Conservation (phyloP, 2,888 invertebrate species). For the Parthenolecanium corni region DNA sequence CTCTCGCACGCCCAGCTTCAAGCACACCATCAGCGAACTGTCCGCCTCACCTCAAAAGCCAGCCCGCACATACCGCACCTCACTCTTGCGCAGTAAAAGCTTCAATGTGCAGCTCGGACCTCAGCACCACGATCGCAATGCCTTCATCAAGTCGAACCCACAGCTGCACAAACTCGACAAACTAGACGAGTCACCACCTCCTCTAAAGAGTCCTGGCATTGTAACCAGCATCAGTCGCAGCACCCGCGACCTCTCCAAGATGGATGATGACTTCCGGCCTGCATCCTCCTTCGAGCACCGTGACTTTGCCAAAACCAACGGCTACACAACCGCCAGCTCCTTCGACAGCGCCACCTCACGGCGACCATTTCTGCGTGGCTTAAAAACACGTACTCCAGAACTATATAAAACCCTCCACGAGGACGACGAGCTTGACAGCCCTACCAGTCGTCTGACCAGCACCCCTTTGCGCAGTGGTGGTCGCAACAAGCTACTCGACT, state of each 20-base stretch:
- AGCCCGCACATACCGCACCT: slow-evolving; percentile 59
- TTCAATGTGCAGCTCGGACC: slow-evolving; percentile 60
- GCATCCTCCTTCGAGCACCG: slow-evolving; percentile 28
- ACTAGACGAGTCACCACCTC: slow-evolving; percentile 56
- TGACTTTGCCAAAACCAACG: slow-evolving; percentile 39
- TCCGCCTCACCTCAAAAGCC: slow-evolving; percentile 60
- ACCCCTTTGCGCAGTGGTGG: slow-evolving; percentile 36
- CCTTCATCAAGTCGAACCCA: slow-evolving; percentile 56
- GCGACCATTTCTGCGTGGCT: slow-evolving; percentile 54
- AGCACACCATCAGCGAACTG: slow-evolving; percentile 33
- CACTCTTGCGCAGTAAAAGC: slow-evolving; percentile 66
- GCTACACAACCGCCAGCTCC: slow-evolving; percentile 43
- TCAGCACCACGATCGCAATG: slow-evolving; percentile 40
- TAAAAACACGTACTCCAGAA: slow-evolving; percentile 59
- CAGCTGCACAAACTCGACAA: slow-evolving; percentile 58
- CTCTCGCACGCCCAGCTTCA: slow-evolving; percentile 5
- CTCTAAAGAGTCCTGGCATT: slow-evolving; percentile 72
- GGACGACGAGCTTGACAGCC: slow-evolving; percentile 38
- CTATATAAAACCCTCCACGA: slow-evolving; percentile 58
- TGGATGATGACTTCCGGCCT: slow-evolving; percentile 44
- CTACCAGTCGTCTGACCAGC: slow-evolving; percentile 31
- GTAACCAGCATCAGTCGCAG: slow-evolving; percentile 75
- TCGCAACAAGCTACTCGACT: slow-evolving; percentile 29
- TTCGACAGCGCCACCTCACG: slow-evolving; percentile 41
- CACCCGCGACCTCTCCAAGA: slow-evolving; percentile 62